Conservation (phyloP, 2,113 vertebrate species). For the Cygnus atratus region DNA sequence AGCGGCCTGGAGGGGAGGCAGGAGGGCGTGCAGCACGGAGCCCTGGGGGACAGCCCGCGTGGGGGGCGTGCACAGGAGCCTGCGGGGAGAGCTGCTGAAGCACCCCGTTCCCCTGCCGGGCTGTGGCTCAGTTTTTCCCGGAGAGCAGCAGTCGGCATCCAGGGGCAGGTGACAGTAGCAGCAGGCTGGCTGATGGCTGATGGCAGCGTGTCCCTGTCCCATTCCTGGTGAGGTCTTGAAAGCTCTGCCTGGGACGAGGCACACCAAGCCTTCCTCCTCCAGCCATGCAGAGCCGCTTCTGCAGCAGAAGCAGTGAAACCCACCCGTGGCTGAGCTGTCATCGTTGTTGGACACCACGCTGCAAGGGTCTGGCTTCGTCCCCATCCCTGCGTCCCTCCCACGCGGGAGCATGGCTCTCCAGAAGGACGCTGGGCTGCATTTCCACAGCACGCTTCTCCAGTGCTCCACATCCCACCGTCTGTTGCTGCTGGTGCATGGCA, state of each 20-base stretch:
- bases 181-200: neutral
- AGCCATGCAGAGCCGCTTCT: neutral
- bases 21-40: neutral
- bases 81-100: neutral
- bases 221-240: neutral
- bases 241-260: neutral
- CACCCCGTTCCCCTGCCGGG: accelerated
- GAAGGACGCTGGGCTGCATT: accelerated
- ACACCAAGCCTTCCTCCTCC: neutral
- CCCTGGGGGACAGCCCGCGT: neutral
- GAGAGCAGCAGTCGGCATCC: neutral
- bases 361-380: neutral
- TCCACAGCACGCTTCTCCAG: neutral
- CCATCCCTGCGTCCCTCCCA: accelerated
- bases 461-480: neutral
- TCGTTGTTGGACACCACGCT: accelerated
- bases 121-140: neutral
- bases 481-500: accelerated
- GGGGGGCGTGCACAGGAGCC: too few species aligned
- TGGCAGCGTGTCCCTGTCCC: accelerated
- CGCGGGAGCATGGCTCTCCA: accelerated
- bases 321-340: neutral
- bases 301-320: neutral
- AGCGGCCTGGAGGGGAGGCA: neutral
- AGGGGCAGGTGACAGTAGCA: neutral